These are phyloP conservation scores for Salvelinus sp. DNA, from an alignment of 2,113 vertebrate genomes.

Conservation along the genomic window DNA sequence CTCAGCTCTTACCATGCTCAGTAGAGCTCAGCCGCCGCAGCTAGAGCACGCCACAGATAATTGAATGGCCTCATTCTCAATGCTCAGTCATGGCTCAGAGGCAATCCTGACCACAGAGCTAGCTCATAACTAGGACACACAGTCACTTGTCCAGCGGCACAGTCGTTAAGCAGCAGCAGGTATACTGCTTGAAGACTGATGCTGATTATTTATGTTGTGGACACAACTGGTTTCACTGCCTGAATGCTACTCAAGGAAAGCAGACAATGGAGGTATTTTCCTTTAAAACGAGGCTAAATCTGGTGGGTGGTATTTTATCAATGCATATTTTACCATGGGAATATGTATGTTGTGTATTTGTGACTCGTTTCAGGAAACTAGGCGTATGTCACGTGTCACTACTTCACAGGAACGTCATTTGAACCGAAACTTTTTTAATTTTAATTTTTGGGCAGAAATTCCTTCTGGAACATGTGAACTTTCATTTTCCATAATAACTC, in stretches of 20 bases:
- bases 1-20: conserved; percentile 63
- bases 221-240: conserved; percentile 33
- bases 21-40: conserved; percentile 55
- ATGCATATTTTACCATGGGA: too few species aligned
- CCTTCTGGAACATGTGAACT: too few species aligned
- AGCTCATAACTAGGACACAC: conserved; percentile 56
- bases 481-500: too few species aligned
- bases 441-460: too few species aligned
- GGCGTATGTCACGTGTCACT: too few species aligned
- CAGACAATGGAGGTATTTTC: too few species aligned
- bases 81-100: conserved; percentile 45
- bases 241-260: conserved; percentile 34
- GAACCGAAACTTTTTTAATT: too few species aligned
- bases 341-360: too few species aligned
- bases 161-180: conserved; percentile 57
- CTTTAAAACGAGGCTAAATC: too few species aligned
- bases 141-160: conserved; percentile 42
- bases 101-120: conserved; percentile 42
- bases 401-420: too few species aligned
- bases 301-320: too few species aligned
- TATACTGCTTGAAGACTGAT: conserved; percentile 58
- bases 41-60: conserved; percentile 41
- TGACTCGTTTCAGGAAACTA: too few species aligned
- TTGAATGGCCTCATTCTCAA: conserved; percentile 45
- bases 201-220: conserved; percentile 55